Base-by-base conservation (phyloP, 2,113 vertebrate genomes). In the Prunella himalayana region DNA sequence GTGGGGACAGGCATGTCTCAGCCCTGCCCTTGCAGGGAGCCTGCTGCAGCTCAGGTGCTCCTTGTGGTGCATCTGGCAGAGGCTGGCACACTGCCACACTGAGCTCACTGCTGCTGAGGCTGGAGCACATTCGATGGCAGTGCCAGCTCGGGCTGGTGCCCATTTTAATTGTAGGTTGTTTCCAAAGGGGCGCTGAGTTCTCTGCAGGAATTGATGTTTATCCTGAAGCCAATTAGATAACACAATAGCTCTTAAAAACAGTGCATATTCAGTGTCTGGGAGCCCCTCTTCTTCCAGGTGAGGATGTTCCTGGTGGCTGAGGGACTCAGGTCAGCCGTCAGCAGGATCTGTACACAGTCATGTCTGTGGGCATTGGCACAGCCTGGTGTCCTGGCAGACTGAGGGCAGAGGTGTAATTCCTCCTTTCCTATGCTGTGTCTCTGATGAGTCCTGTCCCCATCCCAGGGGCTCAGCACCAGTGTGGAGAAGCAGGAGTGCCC, bases 401-500 rank as follows among this genome's bases (percentile, higher is more conserved):
- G 18, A 2, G 45, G 64, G 22, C 78, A 69, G n/a, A 35, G 41
- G 21, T 47, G 4, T 45, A 20, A 13, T 3, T 81, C 17, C 24
- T 39, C 11, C 3, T 44, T 50, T 19, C 49, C 57, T n/a, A 0
- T 12, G 41, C 64, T 2, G 15, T 35, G 41, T 16, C 56, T 54
- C 81, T 30, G 19, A 57, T 7, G 69, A 71, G 23, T 35, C 35
- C 45, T 44, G 60, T 7, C 50, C 53, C 69, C 19, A 15, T 44
- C n/a, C 45, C 54, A 35, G 82, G 42, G 60, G 53, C 64, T 69
- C 59, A n/a, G 53, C 77, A 23, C 27, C n/a, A 17, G 24, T 1
- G 1, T 11, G 54, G 50, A 3, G 2, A 22, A 17, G 47, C 1
- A 0, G 5, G 15, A 10, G 6, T 11, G 10, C 28, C 44, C 23